A percentile compares a stretch with the other conserved stretches of the same genome.
Evolutionary conservation across 2,888 invertebrate genomes (phyloP).

Genomic region (Trissoscelio sp.): DNA sequence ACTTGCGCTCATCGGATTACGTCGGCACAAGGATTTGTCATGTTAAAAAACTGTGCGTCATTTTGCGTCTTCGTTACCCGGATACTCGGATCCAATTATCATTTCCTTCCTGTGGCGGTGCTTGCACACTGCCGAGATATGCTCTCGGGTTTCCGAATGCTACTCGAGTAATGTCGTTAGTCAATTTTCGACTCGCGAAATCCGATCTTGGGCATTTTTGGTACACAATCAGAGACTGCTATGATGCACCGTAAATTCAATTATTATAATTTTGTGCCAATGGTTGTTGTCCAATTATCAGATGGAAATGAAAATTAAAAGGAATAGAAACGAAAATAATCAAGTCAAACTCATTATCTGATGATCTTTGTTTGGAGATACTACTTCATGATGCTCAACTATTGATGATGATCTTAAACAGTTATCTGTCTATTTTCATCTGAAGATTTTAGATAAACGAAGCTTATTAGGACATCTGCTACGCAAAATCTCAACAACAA

Average conservation of each 20-base stretch:
- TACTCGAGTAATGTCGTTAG: conserved; percentile 34
- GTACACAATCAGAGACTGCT: not conserved
- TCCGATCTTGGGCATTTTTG: conserved; percentile 8
- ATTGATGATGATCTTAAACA: too few relatives aligned
- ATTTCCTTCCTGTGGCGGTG: conserved; percentile 16
- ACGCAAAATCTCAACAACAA: too few relatives aligned
- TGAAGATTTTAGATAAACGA: too few relatives aligned
- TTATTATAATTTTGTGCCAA: too few relatives aligned
- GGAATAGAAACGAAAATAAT: too few relatives aligned
- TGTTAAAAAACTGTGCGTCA: conserved; percentile 47
- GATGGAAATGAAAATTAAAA: too few relatives aligned
- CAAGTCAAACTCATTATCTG: too few relatives aligned
- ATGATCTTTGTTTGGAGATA: too few relatives aligned
- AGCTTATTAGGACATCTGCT: too few relatives aligned
- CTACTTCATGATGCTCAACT: too few relatives aligned
- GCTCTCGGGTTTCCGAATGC: conserved; percentile 29
- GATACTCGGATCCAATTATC: conserved; percentile 49
- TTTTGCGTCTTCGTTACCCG: conserved; percentile 50
- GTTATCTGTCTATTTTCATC: too few relatives aligned
- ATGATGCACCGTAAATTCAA: not conserved
- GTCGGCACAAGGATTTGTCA: conserved; percentile 51
- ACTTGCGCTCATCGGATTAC: conserved; percentile 55
- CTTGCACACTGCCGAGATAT: conserved; percentile 24
- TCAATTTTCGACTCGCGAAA: conserved; percentile 36
- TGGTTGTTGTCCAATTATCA: too few relatives aligned